A percentile compares a stretch with the other conserved stretches of the same genome.
phyloP scores from a whole-genome alignment of 2,888 invertebrate species.

The Anodontia alba region DNA sequence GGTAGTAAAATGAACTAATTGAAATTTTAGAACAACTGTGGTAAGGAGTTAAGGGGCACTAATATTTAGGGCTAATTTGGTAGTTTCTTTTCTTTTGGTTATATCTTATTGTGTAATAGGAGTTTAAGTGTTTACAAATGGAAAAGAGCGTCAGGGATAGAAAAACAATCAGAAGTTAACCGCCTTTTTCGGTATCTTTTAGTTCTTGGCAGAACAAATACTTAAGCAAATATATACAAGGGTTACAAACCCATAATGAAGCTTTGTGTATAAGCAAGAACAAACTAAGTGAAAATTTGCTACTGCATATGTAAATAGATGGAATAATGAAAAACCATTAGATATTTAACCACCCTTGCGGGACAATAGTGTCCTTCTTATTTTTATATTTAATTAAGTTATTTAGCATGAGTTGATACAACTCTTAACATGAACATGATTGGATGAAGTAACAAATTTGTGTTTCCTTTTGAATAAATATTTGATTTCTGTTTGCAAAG shows the following conservation, averaged over 20 bases:
- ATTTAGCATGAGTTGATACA: conserved; percentile 6
- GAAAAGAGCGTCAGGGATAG: conserved; percentile 20
- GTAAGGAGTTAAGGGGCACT: too few relatives aligned
- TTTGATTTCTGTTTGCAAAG: neutral
- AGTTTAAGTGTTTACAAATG: conserved; percentile 34
- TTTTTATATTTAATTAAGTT: conserved; percentile 19
- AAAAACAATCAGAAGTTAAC: conserved; percentile 37
- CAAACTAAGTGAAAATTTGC: conserved; percentile 32
- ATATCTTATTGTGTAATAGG: conserved; percentile 34
- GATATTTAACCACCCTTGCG: neutral
- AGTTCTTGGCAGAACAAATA: conserved; percentile 35
- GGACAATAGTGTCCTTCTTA: neutral
- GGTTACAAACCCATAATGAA: conserved; percentile 30
- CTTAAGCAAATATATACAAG: conserved; percentile 43
- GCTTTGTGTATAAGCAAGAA: conserved; percentile 6
- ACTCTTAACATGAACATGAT: neutral
- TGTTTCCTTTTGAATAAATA: neutral
- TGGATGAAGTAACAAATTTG: neutral
- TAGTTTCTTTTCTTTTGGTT: neutral
- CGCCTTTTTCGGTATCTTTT: conserved; percentile 38
- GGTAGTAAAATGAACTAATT: too few relatives aligned
- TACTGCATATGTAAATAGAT: conserved; percentile 36
- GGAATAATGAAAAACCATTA: conserved; percentile 16
- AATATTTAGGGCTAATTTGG: too few relatives aligned
- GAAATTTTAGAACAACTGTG: too few relatives aligned